phyloP scores from a whole-genome alignment of 2,797 vertebrate genomes.

The Hippopotamyrus pictus region DNA sequence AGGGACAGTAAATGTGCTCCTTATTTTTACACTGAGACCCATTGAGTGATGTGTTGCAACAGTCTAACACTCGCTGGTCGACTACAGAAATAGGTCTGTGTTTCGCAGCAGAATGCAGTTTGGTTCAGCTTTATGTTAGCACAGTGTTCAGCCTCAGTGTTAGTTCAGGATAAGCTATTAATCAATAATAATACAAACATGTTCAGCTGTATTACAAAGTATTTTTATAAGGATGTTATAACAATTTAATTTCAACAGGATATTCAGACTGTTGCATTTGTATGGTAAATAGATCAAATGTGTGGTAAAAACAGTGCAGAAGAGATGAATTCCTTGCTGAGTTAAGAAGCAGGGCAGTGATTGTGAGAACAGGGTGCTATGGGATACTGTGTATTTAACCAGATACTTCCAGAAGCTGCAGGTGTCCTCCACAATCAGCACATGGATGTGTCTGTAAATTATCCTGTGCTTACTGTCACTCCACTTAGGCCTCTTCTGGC shows the following conservation, averaged over 20 bases:
- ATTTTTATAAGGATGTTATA: background rate
- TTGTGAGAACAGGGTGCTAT: background rate
- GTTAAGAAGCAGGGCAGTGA: background rate
- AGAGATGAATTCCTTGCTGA: background rate
- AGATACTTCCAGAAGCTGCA: background rate
- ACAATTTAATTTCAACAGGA: background rate
- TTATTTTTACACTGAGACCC: background rate
- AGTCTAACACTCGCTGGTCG: constrained; percentile 37
- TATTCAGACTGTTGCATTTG: background rate
- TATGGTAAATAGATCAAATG: background rate
- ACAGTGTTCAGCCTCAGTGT: background rate
- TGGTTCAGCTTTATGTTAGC: constrained; percentile 19
- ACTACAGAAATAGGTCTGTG: constrained; percentile 43
- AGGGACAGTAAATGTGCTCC: constrained; percentile 2
- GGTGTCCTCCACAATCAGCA: background rate
- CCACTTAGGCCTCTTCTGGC: background rate
- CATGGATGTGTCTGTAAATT: background rate
- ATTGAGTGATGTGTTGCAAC: constrained; percentile 13
- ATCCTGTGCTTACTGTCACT: background rate
- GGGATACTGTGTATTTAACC: background rate
- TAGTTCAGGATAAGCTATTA: constrained; percentile 31
- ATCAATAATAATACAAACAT: constrained; percentile 6
- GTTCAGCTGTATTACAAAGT: constrained; percentile 19
- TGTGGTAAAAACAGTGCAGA: background rate
- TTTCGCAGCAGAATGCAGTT: constrained; percentile 11